Percentiles rank a stretch among this genome's conserved stretches.
These are phyloP conservation scores for Hemicentrotus pulcherrimus DNA, from an alignment of 35 echinoderm and acorn worm genomes.

Conservation along the genomic window DNA sequence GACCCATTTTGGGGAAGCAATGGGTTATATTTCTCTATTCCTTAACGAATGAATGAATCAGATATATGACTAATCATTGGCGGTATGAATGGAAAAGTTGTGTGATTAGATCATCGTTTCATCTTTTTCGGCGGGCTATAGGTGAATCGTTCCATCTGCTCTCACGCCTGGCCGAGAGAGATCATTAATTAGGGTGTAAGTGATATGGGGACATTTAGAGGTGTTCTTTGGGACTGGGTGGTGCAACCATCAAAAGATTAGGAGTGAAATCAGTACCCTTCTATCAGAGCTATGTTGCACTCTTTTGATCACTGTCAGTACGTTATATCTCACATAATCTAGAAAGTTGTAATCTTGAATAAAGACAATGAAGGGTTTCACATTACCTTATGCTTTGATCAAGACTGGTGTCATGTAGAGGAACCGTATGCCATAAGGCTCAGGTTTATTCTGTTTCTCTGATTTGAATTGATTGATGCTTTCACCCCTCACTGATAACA, in stretches of 20 bases:
- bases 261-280: not conserved
- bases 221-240: not conserved
- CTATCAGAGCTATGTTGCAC: not conserved
- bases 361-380: not conserved
- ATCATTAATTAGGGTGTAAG: constrained; percentile 19
- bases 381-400: not conserved
- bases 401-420: not conserved
- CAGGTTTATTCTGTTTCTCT: not conserved
- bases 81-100: constrained; percentile 10
- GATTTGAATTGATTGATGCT: not conserved
- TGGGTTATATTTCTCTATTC: not conserved
- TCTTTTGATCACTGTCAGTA: not conserved
- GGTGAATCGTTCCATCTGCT: constrained; percentile 1
- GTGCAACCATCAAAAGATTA: constrained; percentile 4
- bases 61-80: constrained; percentile 13
- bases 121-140: not conserved
- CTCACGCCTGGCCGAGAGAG: not conserved
- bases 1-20: constrained; percentile 1
- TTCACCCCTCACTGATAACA: not conserved
- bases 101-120: constrained; percentile 1
- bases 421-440: not conserved
- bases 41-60: constrained; percentile 2
- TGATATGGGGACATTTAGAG: not conserved
- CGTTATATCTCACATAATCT: not conserved
- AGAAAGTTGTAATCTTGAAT: not conserved